A percentile compares a stretch with the other conserved stretches of the same genome.
Evolutionary conservation across 2,797 vertebrate species (phyloP).

Genomic region (Alauda arvensis): DNA sequence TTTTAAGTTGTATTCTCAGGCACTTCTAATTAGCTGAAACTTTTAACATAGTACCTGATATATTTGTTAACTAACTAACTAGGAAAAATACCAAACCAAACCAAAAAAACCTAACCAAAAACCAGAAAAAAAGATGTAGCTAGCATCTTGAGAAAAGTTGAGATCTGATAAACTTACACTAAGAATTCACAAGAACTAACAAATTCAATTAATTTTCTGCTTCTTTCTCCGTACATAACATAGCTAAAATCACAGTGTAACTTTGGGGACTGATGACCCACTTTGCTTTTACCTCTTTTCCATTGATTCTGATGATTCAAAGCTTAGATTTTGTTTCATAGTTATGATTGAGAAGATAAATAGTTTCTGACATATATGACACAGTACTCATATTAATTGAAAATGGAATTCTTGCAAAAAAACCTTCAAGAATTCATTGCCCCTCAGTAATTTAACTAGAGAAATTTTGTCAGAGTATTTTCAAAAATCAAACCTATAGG

Average conservation of each 20-base stretch:
- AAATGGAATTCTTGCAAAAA: not conserved
- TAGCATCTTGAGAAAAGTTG: not conserved
- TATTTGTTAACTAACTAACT: constrained; percentile 24
- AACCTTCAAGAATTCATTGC: not conserved
- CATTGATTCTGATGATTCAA: not conserved
- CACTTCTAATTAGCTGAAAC: constrained; percentile 22
- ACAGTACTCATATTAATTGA: not conserved
- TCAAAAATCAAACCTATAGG: not conserved
- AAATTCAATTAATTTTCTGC: not conserved
- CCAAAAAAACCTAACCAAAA: not conserved
- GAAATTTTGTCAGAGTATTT: not conserved
- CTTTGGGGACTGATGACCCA: not conserved
- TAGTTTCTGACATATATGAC: not conserved
- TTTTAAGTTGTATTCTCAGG: constrained; percentile 20
- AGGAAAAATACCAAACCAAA: not conserved
- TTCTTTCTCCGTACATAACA: not conserved
- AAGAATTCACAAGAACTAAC: not conserved
- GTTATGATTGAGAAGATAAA: not conserved
- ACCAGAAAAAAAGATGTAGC: not conserved
- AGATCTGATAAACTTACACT: not conserved
- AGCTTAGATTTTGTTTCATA: not conserved
- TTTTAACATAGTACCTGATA: not conserved
- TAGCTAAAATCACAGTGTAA: not conserved
- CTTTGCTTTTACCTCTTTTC: not conserved
- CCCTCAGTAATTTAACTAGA: not conserved